phyloP scores from a whole-genome alignment of 2,888 invertebrate species.

The Eilema sororculum region DNA sequence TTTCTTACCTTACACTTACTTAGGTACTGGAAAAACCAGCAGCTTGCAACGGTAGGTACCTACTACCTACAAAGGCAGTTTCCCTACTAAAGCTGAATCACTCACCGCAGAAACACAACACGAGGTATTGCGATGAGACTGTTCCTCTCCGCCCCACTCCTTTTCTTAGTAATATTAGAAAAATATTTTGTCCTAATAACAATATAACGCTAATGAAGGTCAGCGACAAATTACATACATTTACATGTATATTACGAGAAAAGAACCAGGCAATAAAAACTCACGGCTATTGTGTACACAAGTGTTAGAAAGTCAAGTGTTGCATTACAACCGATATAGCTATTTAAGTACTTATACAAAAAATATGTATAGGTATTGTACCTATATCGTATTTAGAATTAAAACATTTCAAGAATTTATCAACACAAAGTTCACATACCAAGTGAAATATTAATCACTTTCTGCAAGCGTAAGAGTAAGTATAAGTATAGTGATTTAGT shows the following conservation, averaged over 20 bases:
- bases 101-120: not conserved
- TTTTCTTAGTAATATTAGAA: not conserved
- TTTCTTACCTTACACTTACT: too few relatives aligned
- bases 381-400: too few relatives aligned
- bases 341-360: not conserved
- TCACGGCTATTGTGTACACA: not conserved
- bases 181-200: not conserved
- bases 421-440: too few relatives aligned
- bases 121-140: not conserved
- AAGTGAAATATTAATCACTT: too few relatives aligned
- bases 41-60: too few relatives aligned
- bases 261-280: not conserved
- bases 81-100: not conserved
- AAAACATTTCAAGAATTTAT: too few relatives aligned
- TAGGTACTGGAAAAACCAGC: too few relatives aligned
- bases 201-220: not conserved
- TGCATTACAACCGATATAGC: not conserved
- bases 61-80: not conserved
- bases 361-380: too few relatives aligned
- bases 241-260: not conserved
- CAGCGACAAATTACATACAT: not conserved
- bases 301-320: conserved; percentile 3
- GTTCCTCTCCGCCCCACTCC: not conserved
- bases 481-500: too few relatives aligned
- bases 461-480: too few relatives aligned